These are phyloP conservation scores for Nephrotoma guestfalica DNA, from an alignment of 2,888 invertebrate genomes.

Conservation along the genomic window DNA sequence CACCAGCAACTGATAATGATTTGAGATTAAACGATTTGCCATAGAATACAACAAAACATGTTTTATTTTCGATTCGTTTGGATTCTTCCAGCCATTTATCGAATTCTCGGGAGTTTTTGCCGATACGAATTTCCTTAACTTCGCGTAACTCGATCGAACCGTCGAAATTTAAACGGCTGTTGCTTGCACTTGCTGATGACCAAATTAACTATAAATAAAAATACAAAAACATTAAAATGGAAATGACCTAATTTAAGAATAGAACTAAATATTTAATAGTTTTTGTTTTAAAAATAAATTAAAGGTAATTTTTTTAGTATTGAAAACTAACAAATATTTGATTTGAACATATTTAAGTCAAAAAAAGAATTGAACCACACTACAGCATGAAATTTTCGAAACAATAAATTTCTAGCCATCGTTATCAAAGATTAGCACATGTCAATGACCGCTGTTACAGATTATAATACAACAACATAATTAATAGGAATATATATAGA, in stretches of 20 bases:
- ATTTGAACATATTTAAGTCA: too few species aligned
- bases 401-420: too few species aligned
- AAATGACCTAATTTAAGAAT: background rate
- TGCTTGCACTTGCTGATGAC: constrained; percentile 43
- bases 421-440: background rate
- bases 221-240: background rate
- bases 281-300: background rate
- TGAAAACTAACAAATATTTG: too few species aligned
- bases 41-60: constrained; percentile 82
- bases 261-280: background rate
- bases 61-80: constrained; percentile 58
- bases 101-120: constrained; percentile 73
- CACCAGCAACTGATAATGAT: constrained; percentile 75
- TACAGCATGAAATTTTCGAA: too few species aligned
- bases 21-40: constrained; percentile 82
- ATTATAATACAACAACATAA: background rate
- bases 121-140: constrained; percentile 77
- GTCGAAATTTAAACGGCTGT: constrained; percentile 41
- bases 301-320: background rate
- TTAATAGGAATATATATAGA: background rate
- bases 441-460: background rate
- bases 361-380: too few species aligned
- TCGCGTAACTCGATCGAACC: constrained; percentile 62
- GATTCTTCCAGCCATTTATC: constrained; percentile 85
- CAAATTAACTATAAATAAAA: constrained; percentile 22